These are phyloP conservation scores for Tortrix viridana DNA, from an alignment of 2,888 invertebrate species.

Conservation along the genomic window DNA sequence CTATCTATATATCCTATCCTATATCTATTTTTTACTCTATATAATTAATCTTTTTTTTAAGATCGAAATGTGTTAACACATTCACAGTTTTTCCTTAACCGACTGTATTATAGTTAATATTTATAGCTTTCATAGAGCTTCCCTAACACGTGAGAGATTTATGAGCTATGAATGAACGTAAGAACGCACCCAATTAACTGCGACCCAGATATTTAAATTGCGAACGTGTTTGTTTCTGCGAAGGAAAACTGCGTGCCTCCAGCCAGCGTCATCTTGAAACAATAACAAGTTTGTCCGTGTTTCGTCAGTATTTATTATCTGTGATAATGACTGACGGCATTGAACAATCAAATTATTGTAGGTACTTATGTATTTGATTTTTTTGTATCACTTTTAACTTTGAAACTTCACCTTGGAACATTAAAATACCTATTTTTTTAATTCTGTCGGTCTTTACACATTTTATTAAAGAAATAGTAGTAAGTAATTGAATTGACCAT, in stretches of 20 bases:
- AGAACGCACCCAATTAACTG: background rate
- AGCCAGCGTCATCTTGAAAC: slow-evolving; percentile 8
- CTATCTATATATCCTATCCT: too few relatives aligned
- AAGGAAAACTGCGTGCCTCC: slow-evolving; percentile 4
- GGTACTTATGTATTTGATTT: too few relatives aligned
- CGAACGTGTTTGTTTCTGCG: slow-evolving; percentile 10
- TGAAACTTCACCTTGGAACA: too few relatives aligned
- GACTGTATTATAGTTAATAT: background rate
- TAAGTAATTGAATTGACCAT: too few relatives aligned
- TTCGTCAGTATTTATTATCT: slow-evolving; percentile 12
- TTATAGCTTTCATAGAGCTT: background rate
- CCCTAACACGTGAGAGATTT: background rate
- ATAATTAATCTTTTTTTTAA: too few relatives aligned
- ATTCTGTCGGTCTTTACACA: too few relatives aligned
- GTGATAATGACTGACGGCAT: background rate
- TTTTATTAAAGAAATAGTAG: too few relatives aligned
- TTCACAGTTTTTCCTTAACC: background rate
- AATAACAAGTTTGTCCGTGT: slow-evolving; percentile 6
- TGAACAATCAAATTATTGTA: too few relatives aligned
- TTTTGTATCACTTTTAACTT: too few relatives aligned
- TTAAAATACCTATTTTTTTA: too few relatives aligned
- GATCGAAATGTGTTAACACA: background rate
- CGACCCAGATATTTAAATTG: slow-evolving; percentile 10
- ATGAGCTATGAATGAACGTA: background rate
- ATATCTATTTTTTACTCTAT: too few relatives aligned